A percentile compares a stretch with the other conserved stretches of the same genome.
These are phyloP conservation scores for Agrochola litura DNA, from an alignment of 2,888 invertebrate species.

Conservation along the genomic window DNA sequence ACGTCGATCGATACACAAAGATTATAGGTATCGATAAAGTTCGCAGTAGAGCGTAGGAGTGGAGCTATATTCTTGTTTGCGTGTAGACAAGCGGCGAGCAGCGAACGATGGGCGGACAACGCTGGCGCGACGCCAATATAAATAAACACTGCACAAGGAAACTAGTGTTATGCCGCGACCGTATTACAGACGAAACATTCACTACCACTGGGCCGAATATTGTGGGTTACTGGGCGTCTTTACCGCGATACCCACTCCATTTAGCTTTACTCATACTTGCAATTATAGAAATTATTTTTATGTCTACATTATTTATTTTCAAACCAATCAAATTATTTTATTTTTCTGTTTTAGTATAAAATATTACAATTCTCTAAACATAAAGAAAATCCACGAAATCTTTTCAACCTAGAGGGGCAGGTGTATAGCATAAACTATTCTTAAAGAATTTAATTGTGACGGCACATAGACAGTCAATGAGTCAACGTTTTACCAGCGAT, in stretches of 20 bases:
- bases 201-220: conserved; percentile 89
- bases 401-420: conserved; percentile 5
- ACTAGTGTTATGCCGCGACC: conserved; percentile 90
- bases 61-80: conserved; percentile 83
- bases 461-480: neutral
- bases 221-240: conserved; percentile 89
- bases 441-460: neutral
- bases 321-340: neutral
- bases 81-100: conserved; percentile 80
- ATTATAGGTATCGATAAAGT: conserved; percentile 79
- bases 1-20: conserved; percentile 78
- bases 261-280: conserved; percentile 50
- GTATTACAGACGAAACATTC: conserved; percentile 90
- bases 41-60: conserved; percentile 80
- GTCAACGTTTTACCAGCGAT: neutral
- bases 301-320: conserved; percentile 13
- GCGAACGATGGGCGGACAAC: conserved; percentile 86
- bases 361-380: neutral
- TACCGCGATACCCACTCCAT: conserved; percentile 65
- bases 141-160: conserved; percentile 91
- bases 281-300: conserved; percentile 27
- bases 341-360: neutral
- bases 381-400: neutral
- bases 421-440: neutral
- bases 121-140: conserved; percentile 87